Base-by-base conservation (phyloP, 2,888 invertebrate species). In the Yponomeuta plumbellus region DNA sequence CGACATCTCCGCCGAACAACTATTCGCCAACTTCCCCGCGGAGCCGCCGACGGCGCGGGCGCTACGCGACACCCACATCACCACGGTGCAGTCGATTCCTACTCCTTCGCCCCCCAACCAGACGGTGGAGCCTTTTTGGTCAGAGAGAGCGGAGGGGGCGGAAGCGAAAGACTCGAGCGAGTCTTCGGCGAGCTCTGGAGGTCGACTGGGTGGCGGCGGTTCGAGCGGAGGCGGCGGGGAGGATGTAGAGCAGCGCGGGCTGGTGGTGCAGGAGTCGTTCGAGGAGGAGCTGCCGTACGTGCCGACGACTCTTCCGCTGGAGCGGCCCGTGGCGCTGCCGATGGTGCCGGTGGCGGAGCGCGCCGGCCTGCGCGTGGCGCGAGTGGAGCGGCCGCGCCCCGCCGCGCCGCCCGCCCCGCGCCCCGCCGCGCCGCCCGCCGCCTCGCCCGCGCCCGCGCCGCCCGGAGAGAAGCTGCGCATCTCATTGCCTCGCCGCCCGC, bases 201-300 rank as follows among this genome's bases (percentile, higher is more conserved):
- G 92, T 34, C 13, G 17, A 8, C 44, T 52, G 3, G 44, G 44
- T 17, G 93, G 73, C 40, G 40, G 69, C 74, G 39, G 64, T 73
- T 69, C 79, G 70, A 73, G 70, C 68, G 86, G 89, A 67, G 81
- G 80, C 64, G 84, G 88, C 26, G 91, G 93, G 21, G 93, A 93
- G 71, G 93, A 93, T 66, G 93, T 94, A 64, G 97, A 97, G 81
- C 93, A 95, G 70, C 94, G 95, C 71, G 94, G 94, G 1, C 91
- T 97, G 61, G 96, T 97, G 62, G 92, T 94, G 68, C 94, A 96
- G 79, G 96, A 97, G 79, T 97, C 97, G 57, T 95, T 96, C 78
- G 97, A 97, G 76, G 95, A 95, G 75, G 96, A 96, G 84, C 90
- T 97, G 77, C 97, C 97, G 1, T 97, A 96, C 81, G 94, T 97